Evolutionary conservation across 1,140 invertebrate species (phyloP).

Genomic region (Drosophila grimshawi): DNA sequence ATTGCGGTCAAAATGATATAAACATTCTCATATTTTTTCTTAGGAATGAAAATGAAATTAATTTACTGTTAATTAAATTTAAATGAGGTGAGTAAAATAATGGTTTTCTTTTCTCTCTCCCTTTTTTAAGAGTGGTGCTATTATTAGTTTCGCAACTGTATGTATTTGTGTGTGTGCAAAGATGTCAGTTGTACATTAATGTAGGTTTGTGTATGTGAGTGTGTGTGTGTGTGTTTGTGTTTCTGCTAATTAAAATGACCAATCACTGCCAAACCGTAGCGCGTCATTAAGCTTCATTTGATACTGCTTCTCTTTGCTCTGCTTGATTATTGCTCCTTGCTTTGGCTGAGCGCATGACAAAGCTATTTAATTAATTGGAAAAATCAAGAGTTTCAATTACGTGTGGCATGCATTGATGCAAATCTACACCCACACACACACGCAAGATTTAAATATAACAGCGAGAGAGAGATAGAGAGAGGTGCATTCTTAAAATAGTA

Average conservation of each 20-base stretch:
- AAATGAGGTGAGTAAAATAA: too few species aligned
- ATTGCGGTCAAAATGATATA: too few species aligned
- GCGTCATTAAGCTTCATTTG: conserved; percentile 39
- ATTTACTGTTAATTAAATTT: too few species aligned
- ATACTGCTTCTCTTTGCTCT: neutral
- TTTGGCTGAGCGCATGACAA: conserved; percentile 41
- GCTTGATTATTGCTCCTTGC: conserved; percentile 14
- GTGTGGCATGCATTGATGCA: conserved; percentile 63
- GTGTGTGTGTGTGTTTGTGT: neutral
- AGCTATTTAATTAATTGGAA: conserved; percentile 71
- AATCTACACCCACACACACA: conserved; percentile 42
- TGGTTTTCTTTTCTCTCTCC: too few species aligned
- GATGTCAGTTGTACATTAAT: conserved; percentile 17
- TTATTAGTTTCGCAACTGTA: neutral
- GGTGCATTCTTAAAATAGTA: neutral
- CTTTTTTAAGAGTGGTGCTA: too few species aligned
- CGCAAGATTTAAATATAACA: neutral
- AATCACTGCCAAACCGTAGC: conserved; percentile 32
- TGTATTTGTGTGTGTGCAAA: conserved; percentile 8
- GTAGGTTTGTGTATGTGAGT: neutral
- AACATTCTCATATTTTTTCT: too few species aligned
- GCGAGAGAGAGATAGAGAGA: neutral
- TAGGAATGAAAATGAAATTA: too few species aligned
- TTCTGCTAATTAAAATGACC: conserved; percentile 50
- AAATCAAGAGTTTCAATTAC: conserved; percentile 71